These are phyloP conservation scores for Chiloscyllium punctatum DNA, from an alignment of 2,797 vertebrate species.

Conservation along the genomic window DNA sequence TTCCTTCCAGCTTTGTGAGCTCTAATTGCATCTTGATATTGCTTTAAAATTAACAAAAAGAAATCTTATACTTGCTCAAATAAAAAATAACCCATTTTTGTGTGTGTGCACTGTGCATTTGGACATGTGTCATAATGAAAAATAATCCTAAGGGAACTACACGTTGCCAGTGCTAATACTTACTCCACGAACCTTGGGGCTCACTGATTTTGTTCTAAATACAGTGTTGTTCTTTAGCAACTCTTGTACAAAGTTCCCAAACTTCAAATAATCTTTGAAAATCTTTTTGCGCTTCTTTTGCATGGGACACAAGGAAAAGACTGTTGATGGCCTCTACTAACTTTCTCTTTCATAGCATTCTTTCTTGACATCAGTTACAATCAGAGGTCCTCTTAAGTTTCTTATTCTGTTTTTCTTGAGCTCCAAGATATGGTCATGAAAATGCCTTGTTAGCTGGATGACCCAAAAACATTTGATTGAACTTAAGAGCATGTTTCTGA, in stretches of 20 bases:
- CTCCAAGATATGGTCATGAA: background rate
- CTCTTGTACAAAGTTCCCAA: background rate
- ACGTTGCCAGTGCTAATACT: background rate
- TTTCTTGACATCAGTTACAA: background rate
- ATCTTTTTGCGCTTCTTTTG: background rate
- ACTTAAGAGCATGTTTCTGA: background rate
- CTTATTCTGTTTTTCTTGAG: background rate
- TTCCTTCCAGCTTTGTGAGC: slow-evolving; percentile 76
- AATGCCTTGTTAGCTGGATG: background rate
- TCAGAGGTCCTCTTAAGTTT: background rate
- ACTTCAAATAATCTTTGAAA: background rate
- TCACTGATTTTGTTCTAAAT: background rate
- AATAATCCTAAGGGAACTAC: too few species aligned
- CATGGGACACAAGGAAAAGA: background rate
- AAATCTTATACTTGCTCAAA: slow-evolving; percentile 22
- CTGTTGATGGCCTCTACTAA: background rate
- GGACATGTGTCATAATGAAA: background rate
- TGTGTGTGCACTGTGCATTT: background rate
- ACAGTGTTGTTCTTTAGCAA: background rate
- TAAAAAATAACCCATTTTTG: background rate
- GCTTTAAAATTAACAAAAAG: slow-evolving; percentile 58
- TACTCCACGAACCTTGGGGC: background rate
- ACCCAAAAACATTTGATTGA: background rate
- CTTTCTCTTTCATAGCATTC: background rate
- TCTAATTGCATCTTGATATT: slow-evolving; percentile 90